Percentiles rank a stretch among this genome's conserved stretches.
phyloP scores from a whole-genome alignment of 2,888 invertebrate genomes.

The Biston betularia region DNA sequence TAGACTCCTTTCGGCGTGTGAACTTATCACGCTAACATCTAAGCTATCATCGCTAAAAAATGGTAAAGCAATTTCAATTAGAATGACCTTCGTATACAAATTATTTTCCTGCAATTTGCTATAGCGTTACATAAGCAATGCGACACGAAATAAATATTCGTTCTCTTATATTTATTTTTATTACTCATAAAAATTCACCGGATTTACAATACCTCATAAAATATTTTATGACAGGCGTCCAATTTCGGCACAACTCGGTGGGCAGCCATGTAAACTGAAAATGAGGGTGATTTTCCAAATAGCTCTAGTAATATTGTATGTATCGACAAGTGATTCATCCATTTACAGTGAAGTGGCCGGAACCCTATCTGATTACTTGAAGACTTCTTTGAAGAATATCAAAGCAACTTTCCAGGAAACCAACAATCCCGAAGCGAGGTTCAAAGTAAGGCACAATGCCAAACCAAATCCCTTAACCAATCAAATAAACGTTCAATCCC shows the following conservation, averaged over 20 bases:
- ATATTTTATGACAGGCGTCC: slow-evolving; percentile 27
- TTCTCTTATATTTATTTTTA: slow-evolving; percentile 30
- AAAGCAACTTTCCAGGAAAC: not conserved
- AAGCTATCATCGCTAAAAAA: too few species aligned
- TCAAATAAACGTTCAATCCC: not conserved
- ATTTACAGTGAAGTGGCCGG: slow-evolving; percentile 45
- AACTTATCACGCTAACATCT: too few species aligned
- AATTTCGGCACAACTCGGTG: slow-evolving; percentile 19
- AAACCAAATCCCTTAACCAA: not conserved
- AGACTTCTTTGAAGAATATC: slow-evolving; percentile 4
- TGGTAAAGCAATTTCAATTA: not conserved
- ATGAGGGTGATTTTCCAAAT: slow-evolving; percentile 40
- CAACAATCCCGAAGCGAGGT: slow-evolving; percentile 1
- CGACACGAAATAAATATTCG: slow-evolving; percentile 26
- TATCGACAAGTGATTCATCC: slow-evolving; percentile 44
- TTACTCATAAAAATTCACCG: slow-evolving; percentile 37
- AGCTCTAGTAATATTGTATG: slow-evolving; percentile 36
- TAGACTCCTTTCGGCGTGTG: too few species aligned
- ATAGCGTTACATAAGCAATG: slow-evolving; percentile 17
- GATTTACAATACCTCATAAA: slow-evolving; percentile 39
- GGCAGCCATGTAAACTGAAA: slow-evolving; percentile 41
- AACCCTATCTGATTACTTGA: slow-evolving; percentile 13
- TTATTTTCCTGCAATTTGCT: not conserved
- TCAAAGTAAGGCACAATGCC: slow-evolving; percentile 13
- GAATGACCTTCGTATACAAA: not conserved